Conservation (phyloP, 53 echinoderm and acorn worm species). For the Luidia sarsii region DNA sequence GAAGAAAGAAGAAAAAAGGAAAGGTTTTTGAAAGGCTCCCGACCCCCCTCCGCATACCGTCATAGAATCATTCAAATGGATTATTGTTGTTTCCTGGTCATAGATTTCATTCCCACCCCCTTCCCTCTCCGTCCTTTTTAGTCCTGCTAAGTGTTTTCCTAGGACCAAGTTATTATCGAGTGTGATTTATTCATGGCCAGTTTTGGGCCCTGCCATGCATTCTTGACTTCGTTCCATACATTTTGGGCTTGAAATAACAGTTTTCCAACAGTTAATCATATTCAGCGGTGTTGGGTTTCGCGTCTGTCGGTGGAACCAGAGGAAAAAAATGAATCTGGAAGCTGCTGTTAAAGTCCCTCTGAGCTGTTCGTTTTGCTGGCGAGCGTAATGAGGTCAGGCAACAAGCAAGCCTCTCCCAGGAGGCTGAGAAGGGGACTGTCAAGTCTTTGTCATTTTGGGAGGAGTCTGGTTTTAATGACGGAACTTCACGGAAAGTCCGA, state of each 20-base stretch:
- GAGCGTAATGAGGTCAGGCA: no score
- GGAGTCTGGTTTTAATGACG: no score
- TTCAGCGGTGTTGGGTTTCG: constrained; percentile 40
- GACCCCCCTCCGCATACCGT: no score
- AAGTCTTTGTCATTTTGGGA: constrained; percentile 40
- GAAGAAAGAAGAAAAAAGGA: no score
- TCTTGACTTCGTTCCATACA: constrained; percentile 52
- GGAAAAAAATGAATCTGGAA: not conserved
- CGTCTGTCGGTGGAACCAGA: no score
- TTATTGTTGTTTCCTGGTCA: constrained; percentile 15
- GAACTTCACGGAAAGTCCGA: no score
- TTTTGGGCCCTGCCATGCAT: constrained; percentile 40
- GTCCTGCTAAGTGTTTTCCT: not conserved
- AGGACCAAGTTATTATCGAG: constrained; percentile 18
- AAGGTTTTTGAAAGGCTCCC: no score
- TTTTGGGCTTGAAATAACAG: constrained; percentile 49
- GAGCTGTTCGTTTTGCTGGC: not conserved
- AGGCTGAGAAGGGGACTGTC: not conserved
- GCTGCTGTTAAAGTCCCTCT: not conserved
- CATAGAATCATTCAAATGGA: constrained; percentile 31
- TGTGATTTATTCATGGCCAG: constrained; percentile 46
- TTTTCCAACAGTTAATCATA: constrained; percentile 42
- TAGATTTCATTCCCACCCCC: not conserved
- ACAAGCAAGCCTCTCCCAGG: not conserved
- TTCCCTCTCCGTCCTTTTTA: not conserved